Evolutionary conservation across 2,888 invertebrate genomes (phyloP).

Genomic region (Eupithecia subfuscata): DNA sequence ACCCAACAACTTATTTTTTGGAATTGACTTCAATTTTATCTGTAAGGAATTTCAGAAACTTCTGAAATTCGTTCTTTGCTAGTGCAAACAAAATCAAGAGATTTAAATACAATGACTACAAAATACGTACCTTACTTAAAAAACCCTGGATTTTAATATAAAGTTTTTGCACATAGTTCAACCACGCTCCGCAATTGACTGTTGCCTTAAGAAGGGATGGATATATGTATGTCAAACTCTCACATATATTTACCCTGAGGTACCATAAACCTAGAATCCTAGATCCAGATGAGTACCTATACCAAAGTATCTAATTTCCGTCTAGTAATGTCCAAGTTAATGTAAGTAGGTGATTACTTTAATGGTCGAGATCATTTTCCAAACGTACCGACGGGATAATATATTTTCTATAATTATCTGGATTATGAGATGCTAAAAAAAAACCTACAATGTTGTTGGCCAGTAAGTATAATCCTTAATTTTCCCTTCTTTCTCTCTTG

Average conservation of each 20-base stretch:
- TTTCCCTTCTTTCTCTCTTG: too few species aligned
- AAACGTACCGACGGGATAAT: not conserved
- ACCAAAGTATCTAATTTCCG: conserved; percentile 16
- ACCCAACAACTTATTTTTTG: not conserved
- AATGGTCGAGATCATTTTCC: conserved; percentile 20
- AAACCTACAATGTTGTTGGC: not conserved
- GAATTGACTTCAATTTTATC: too few species aligned
- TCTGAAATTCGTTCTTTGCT: too few species aligned
- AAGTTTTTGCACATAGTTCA: not conserved
- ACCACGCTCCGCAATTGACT: not conserved
- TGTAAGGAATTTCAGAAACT: too few species aligned
- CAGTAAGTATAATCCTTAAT: too few species aligned
- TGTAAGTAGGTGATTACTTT: conserved; percentile 16
- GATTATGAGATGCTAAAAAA: not conserved
- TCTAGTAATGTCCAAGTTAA: conserved; percentile 14
- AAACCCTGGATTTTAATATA: not conserved
- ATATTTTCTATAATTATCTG: not conserved
- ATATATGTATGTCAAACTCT: not conserved
- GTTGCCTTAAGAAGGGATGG: not conserved
- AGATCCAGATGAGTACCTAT: not conserved
- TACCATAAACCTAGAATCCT: conserved; percentile 3
- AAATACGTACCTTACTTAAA: not conserved
- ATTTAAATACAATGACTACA: not conserved
- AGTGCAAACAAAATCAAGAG: not conserved
- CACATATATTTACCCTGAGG: not conserved